Conservation (phyloP, 92 coral and sea anemone species). For the Zoanthus gigantus region DNA sequence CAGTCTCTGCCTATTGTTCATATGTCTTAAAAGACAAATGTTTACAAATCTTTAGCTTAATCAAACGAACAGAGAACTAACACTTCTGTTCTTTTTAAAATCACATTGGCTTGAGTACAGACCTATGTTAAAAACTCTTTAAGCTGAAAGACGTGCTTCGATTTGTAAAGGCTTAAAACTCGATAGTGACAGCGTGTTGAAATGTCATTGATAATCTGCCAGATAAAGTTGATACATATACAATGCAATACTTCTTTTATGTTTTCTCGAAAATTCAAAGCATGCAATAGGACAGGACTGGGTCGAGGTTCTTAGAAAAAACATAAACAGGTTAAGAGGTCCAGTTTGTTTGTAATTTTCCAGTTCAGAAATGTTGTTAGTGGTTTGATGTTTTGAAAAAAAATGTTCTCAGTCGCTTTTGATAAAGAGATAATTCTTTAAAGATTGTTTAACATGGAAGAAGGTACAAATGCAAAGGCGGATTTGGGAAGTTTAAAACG, state of each 20-base stretch:
- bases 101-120: background rate
- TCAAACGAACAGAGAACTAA: background rate
- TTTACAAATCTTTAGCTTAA: constrained; percentile 6
- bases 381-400: background rate
- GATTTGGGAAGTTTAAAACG: constrained; percentile 50
- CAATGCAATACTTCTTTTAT: constrained; percentile 8
- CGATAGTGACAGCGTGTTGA: constrained; percentile 5
- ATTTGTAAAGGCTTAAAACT: constrained; percentile 8
- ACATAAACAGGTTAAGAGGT: background rate
- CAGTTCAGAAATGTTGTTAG: background rate
- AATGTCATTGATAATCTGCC: constrained; percentile 18
- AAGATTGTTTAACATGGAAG: constrained; percentile 21
- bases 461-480: background rate
- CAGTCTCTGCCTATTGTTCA: background rate
- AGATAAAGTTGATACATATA: background rate
- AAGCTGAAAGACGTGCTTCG: background rate
- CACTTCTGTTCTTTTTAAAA: background rate
- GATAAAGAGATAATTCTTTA: background rate
- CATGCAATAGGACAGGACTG: constrained; percentile 33
- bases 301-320: constrained; percentile 27
- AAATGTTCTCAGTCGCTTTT: background rate
- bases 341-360: background rate
- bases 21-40: background rate
- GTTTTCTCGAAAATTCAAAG: background rate
- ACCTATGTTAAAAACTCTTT: background rate